phyloP scores from a whole-genome alignment of 2,113 vertebrate genomes.

The Hydrochoerus hydrochaeris region DNA sequence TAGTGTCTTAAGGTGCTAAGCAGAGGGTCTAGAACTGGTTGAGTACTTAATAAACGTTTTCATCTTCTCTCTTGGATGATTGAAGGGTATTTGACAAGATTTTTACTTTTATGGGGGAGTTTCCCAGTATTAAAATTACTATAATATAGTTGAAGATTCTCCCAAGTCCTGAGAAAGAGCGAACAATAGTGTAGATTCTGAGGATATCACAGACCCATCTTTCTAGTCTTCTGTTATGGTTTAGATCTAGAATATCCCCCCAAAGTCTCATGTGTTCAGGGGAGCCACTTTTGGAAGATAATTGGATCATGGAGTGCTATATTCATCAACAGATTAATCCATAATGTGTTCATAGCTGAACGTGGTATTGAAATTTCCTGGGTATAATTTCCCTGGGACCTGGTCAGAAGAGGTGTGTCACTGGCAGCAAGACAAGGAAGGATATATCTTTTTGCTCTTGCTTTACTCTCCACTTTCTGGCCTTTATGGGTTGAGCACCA shows the following conservation, averaged over 20 bases:
- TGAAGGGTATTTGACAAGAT: neutral
- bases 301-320: neutral
- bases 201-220: neutral
- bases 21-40: neutral
- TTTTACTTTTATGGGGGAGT: neutral
- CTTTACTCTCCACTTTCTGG: neutral
- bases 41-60: neutral
- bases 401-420: neutral
- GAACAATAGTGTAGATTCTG: neutral
- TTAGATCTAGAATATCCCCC: neutral
- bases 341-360: neutral
- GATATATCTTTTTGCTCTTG: neutral
- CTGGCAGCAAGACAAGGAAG: too few relatives aligned
- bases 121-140: neutral
- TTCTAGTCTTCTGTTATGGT: neutral
- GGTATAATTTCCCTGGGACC: neutral
- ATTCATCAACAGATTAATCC: neutral
- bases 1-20: constrained; percentile 1
- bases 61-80: neutral
- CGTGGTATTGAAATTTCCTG: neutral
- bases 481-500: neutral
- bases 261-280: neutral
- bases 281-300: neutral
- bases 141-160: neutral
- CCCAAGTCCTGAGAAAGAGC: neutral